Evolutionary conservation across 2,888 invertebrate genomes (phyloP).

Genomic region (Caenorhabditis drosophilae): DNA sequence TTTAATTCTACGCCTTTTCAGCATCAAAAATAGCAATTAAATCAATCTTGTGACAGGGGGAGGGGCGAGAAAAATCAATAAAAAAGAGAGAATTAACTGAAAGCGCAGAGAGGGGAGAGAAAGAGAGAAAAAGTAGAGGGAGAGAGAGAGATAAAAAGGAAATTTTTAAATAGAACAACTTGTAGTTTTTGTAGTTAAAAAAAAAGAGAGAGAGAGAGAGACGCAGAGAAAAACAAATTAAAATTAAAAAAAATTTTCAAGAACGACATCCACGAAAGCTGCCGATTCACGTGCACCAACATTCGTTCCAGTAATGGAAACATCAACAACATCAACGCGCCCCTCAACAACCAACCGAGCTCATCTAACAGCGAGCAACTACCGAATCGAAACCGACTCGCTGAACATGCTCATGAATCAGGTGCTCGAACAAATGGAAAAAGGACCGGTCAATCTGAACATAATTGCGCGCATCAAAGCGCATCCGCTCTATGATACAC

Average conservation of each 20-base stretch:
- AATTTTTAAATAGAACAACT: background rate
- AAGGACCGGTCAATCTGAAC: conserved; percentile 66
- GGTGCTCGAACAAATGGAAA: conserved; percentile 68
- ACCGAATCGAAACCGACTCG: conserved; percentile 64
- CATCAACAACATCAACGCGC: conserved; percentile 7
- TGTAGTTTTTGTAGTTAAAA: background rate
- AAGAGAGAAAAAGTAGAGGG: too few species aligned
- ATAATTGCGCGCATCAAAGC: conserved; percentile 64
- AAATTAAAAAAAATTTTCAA: background rate
- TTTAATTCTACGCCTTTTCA: too few species aligned
- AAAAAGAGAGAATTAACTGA: too few species aligned
- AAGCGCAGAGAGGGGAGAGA: too few species aligned
- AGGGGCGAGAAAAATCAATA: too few species aligned
- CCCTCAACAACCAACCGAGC: conserved; percentile 24
- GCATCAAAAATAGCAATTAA: too few species aligned
- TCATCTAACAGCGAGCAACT: conserved; percentile 39
- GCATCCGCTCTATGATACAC: conserved; percentile 64
- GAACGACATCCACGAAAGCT: too few species aligned
- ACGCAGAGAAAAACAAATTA: background rate
- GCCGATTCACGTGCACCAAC: conserved; percentile 42
- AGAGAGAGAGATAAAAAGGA: conserved; percentile 21
- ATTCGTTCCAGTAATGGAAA: conserved; percentile 52
- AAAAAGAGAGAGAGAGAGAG: background rate
- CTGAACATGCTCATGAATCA: conserved; percentile 68
- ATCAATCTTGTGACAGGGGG: too few species aligned